Evolutionary conservation across 1,140 invertebrate genomes (phyloP), one percentile per base, ranked within the genome.

Genomic region (Callitettix versicolor): DNA sequence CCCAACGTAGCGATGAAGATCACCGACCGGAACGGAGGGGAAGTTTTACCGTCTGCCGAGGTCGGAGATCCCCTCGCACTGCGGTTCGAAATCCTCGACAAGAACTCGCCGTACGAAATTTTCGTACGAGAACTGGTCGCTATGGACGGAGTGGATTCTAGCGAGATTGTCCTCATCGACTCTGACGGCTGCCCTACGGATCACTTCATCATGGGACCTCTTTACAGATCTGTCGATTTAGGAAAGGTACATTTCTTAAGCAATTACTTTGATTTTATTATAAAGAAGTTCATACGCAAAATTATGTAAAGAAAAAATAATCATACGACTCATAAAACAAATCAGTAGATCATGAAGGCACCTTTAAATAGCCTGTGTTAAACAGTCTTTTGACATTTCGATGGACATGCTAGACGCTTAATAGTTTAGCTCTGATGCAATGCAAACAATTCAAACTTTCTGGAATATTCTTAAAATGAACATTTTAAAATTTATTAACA

Each of bases 1-100:
- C 91, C 91, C 18, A 93, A 93, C 70, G 90, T 95, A 30, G 85
- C 89, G 2, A 95, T 95, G 91, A 87, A 88, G 67, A 92, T 94
- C 64, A 93, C 87, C n/a, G 85, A 88, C 66, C 79, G 86, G 38
- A 83, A 77, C 62, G 86, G 85, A 46, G 85, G 80, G 66, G 86
- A 88, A 47, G 83, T 84, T 48, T 82, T 86, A 68, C 80, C 80
- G n/a, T 82, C 84, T 20, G 84, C 84, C 58, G 84, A 90, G 76
- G 90, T 94, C 56, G 90, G 90, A 61, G 91, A 95, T 72, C 88
- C 89, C 1, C 70, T 95, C 65, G 88, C 90, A 4, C 79, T 95
- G 1, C 80, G 85, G 65, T 95, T 95, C 70, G 89, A 94, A 71
- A 94, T 95, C 60, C 76, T 91, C 60, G 91, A 95, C 69, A 82